A percentile compares a stretch with the other conserved stretches of the same genome.
These are phyloP conservation scores for Bombus soroeensis DNA, from an alignment of 1,140 invertebrate genomes.

Conservation along the genomic window DNA sequence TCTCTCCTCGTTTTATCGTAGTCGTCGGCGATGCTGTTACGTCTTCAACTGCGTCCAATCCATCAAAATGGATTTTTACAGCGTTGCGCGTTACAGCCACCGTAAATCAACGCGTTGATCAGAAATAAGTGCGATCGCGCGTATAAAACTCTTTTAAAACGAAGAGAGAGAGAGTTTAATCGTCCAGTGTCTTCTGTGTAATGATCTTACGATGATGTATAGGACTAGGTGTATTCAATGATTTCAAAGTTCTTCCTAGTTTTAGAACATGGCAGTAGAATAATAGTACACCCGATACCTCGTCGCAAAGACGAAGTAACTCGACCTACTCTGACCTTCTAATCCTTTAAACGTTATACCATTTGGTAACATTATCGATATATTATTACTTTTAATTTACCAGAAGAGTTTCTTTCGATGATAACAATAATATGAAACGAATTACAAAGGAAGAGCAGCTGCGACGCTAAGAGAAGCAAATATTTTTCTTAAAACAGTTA, in stretches of 20 bases:
- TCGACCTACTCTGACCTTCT: neutral
- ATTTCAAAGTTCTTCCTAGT: conserved; percentile 46
- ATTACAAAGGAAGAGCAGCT: no score
- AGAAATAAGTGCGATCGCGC: neutral
- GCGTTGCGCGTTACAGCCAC: no score
- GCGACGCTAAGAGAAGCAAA: no score
- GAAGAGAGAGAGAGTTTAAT: conserved; percentile 31
- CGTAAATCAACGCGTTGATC: neutral
- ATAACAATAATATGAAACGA: no score
- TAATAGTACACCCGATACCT: conserved; percentile 55
- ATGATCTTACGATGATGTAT: conserved; percentile 11
- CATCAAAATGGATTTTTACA: neutral
- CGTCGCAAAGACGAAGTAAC: conserved; percentile 44
- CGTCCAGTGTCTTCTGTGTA: neutral
- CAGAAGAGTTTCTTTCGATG: no score
- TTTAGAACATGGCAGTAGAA: conserved; percentile 74
- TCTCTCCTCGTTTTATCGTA: conserved; percentile 27
- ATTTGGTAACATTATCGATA: neutral
- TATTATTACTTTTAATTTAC: no score
- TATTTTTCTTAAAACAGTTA: neutral
- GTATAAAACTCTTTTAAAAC: conserved; percentile 6
- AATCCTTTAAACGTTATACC: neutral
- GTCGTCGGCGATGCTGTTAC: no score
- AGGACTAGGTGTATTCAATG: conserved; percentile 51
- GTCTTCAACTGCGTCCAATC: neutral